A percentile compares a stretch with the other conserved stretches of the same genome.
phyloP scores from a whole-genome alignment of 2,888 invertebrate genomes.

The Cristatella mucedo region DNA sequence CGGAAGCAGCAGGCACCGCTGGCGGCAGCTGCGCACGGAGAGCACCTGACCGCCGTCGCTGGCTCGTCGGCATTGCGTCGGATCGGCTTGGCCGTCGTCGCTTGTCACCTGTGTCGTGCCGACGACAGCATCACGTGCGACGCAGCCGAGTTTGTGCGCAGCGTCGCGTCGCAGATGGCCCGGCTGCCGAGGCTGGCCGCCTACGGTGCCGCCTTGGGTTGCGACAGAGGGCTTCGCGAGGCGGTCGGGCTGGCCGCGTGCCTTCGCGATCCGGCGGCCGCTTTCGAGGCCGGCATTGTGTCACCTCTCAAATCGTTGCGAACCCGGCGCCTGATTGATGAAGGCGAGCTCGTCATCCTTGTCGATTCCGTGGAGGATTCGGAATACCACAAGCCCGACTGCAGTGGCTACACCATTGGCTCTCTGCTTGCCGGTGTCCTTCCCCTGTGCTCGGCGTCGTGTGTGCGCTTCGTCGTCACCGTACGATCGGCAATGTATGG shows the following conservation, averaged over 20 bases:
- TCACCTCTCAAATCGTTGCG: conserved; percentile 50
- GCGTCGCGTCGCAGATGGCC: conserved; percentile 76
- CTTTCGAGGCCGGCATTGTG: conserved; percentile 67
- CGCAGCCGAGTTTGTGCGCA: conserved; percentile 89
- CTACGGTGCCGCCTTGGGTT: too few relatives aligned
- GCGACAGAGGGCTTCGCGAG: too few relatives aligned
- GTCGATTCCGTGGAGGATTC: conserved; percentile 88
- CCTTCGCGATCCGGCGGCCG: conserved; percentile 70
- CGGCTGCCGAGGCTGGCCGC: conserved; percentile 76
- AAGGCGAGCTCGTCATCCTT: conserved; percentile 53
- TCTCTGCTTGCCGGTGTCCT: conserved; percentile 68
- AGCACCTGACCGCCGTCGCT: too few relatives aligned
- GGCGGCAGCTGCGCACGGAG: too few relatives aligned
- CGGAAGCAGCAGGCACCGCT: too few relatives aligned
- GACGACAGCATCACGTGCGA: conserved; percentile 88
- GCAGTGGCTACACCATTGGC: conserved; percentile 79
- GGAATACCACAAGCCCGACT: conserved; percentile 83
- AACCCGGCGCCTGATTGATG: conserved; percentile 51
- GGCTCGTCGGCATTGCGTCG: too few relatives aligned
- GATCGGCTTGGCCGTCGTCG: too few relatives aligned
- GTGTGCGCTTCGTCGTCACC: conserved; percentile 77
- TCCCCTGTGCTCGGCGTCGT: conserved; percentile 61
- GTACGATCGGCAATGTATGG: conserved; percentile 68
- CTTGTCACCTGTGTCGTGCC: conserved; percentile 88
- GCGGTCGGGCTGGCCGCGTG: too few relatives aligned